phyloP scores from a whole-genome alignment of 2,797 vertebrate genomes.

The Alectoris magna region DNA sequence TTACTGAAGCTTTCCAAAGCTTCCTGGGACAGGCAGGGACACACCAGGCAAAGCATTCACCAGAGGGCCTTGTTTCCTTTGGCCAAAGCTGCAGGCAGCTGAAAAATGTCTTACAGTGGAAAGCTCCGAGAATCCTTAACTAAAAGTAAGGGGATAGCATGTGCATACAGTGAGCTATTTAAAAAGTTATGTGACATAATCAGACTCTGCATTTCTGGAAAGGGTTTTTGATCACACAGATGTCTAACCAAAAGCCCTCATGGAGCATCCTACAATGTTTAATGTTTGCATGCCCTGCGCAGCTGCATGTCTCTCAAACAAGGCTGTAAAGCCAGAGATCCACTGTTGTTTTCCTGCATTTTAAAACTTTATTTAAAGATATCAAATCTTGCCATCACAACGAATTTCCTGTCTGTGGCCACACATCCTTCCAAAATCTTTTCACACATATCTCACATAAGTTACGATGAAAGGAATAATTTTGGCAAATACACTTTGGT shows the following conservation, averaged over 20 bases:
- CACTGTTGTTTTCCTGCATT: neutral
- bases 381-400: neutral
- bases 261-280: neutral
- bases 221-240: neutral
- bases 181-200: neutral
- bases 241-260: neutral
- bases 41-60: fast-evolving
- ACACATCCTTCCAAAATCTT: neutral
- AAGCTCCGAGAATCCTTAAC: neutral
- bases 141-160: neutral
- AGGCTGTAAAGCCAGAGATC: neutral
- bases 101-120: neutral
- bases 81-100: neutral
- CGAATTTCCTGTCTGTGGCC: neutral
- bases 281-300: neutral
- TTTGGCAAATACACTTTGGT: neutral
- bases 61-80: neutral
- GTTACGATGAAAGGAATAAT: neutral
- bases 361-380: neutral
- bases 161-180: neutral
- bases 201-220: neutral
- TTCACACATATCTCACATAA: neutral
- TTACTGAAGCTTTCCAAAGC: neutral
- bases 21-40: neutral
- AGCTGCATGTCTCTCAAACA: neutral